Conservation (phyloP, 1,140 invertebrate genomes). For the Phthorimaea operculella region DNA sequence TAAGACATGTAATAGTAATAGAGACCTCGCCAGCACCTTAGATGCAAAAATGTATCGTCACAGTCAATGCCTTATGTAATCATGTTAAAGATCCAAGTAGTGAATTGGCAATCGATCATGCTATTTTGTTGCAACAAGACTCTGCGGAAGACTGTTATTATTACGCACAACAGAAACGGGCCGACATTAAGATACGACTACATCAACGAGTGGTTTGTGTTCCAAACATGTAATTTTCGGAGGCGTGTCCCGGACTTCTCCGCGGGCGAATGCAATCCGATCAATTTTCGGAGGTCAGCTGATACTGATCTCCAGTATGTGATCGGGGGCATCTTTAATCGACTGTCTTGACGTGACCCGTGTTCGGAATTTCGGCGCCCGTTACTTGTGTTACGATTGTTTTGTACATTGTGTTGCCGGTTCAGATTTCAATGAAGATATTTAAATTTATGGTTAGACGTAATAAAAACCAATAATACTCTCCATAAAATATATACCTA, state of each 20-base stretch:
- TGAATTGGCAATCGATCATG: neutral
- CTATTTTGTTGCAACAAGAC: neutral
- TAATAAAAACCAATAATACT: too few relatives aligned
- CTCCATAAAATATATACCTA: too few relatives aligned
- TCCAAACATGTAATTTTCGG: slow-evolving; percentile 37
- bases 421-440: too few relatives aligned
- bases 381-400: slow-evolving; percentile 26
- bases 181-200: neutral
- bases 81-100: too few relatives aligned
- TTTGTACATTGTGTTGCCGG: too few relatives aligned
- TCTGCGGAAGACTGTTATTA: slow-evolving; percentile 1
- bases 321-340: slow-evolving; percentile 36
- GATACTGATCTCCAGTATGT: slow-evolving; percentile 28
- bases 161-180: neutral
- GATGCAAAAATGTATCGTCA: too few relatives aligned
- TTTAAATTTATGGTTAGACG: too few relatives aligned
- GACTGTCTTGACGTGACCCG: slow-evolving; percentile 29
- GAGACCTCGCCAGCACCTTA: too few relatives aligned
- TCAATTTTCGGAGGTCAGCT: slow-evolving; percentile 39
- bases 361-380: slow-evolving; percentile 31
- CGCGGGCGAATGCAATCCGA: slow-evolving; percentile 31
- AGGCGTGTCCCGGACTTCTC: slow-evolving; percentile 34
- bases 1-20: too few relatives aligned
- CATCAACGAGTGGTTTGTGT: neutral
- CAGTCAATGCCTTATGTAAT: too few relatives aligned